Evolutionary conservation across 1,140 invertebrate species (phyloP).

Genomic region (Drosophila willistoni): DNA sequence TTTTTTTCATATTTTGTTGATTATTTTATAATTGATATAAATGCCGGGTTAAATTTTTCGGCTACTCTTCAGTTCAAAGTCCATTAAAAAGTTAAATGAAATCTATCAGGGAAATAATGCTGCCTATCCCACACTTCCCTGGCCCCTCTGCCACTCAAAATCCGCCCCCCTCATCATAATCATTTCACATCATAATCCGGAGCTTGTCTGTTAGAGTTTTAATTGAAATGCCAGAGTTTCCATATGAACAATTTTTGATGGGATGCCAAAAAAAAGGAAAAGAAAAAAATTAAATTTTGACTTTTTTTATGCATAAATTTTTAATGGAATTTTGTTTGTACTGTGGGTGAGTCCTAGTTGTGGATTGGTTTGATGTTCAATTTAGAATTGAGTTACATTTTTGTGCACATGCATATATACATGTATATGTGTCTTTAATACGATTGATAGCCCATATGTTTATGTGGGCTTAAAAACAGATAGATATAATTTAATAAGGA

Average conservation of each 20-base stretch:
- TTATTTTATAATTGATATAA: constrained; percentile 59
- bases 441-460: constrained; percentile 31
- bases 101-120: constrained; percentile 48
- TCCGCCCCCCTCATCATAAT: constrained; percentile 22
- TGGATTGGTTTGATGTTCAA: constrained; percentile 43
- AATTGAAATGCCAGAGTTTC: constrained; percentile 61
- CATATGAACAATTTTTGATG: constrained; percentile 44
- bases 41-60: constrained; percentile 27
- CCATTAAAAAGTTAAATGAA: constrained; percentile 75
- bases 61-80: constrained; percentile 35
- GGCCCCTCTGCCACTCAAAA: neutral
- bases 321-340: constrained; percentile 20
- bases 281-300: constrained; percentile 1
- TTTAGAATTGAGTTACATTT: constrained; percentile 23
- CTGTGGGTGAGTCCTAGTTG: constrained; percentile 1
- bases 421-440: constrained; percentile 20
- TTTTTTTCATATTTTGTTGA: constrained; percentile 16
- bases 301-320: constrained; percentile 9
- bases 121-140: constrained; percentile 2
- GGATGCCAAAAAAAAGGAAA: constrained; percentile 34
- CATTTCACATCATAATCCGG: constrained; percentile 21
- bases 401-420: neutral
- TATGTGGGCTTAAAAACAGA: neutral
- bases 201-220: constrained; percentile 38
- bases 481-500: too few species aligned